Percentiles rank a stretch among this genome's conserved stretches.
Conservation (phyloP, 2,113 vertebrate genomes). For the Gallinago media region DNA sequence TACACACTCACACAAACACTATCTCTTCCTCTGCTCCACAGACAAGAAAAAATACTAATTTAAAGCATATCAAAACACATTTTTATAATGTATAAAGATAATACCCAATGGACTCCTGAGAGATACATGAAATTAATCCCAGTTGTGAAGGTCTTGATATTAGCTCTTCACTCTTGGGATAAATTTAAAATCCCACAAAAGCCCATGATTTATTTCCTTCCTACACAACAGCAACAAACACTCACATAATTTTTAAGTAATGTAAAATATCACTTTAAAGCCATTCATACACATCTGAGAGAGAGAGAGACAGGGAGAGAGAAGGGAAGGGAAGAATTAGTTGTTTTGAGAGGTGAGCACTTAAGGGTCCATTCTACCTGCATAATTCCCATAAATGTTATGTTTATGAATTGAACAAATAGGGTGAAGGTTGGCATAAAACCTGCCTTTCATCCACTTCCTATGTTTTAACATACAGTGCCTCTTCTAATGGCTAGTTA, state of each 20-base stretch:
- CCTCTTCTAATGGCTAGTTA: background rate
- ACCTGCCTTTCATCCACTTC: background rate
- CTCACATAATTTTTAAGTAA: slow-evolving; percentile 76
- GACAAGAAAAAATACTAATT: slow-evolving; percentile 76
- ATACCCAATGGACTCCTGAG: slow-evolving; percentile 75
- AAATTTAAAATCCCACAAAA: slow-evolving; percentile 82
- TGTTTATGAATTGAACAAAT: slow-evolving; percentile 25
- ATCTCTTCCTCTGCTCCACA: slow-evolving; percentile 28
- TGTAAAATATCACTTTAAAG: slow-evolving; percentile 71
- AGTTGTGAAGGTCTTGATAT: slow-evolving; percentile 81
- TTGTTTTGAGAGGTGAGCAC: slow-evolving; percentile 39
- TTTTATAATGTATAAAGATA: slow-evolving; percentile 82
- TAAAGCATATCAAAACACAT: slow-evolving; percentile 79
- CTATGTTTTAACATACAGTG: background rate
- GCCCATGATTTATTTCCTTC: slow-evolving; percentile 78
- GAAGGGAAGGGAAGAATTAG: slow-evolving; percentile 22
- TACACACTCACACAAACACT: background rate
- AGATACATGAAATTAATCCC: slow-evolving; percentile 82
- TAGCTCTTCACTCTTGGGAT: slow-evolving; percentile 79
- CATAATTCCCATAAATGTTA: slow-evolving; percentile 17
- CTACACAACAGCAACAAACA: slow-evolving; percentile 80
- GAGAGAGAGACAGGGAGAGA: background rate
- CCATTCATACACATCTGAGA: slow-evolving; percentile 17
- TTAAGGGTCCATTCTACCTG: slow-evolving; percentile 35
- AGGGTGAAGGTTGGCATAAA: background rate